These are phyloP conservation scores for Sipha maydis DNA, from an alignment of 2,888 invertebrate species.

Conservation along the genomic window DNA sequence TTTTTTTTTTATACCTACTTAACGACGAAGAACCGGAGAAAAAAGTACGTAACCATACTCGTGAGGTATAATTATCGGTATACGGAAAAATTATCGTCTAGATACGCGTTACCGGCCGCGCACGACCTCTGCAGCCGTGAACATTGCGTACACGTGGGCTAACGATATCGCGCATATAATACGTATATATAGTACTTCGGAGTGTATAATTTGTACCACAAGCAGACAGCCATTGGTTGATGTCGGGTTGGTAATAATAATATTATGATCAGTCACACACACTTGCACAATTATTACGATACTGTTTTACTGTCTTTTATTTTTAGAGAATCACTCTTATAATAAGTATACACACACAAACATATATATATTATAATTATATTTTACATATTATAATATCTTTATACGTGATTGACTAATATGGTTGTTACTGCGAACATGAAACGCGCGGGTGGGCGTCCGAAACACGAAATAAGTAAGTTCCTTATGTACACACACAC, in stretches of 20 bases:
- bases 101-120: not conserved
- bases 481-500: too few species aligned
- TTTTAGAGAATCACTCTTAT: too few species aligned
- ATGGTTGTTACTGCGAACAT: too few species aligned
- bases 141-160: not conserved
- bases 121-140: not conserved
- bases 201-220: constrained; percentile 33
- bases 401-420: not conserved
- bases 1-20: not conserved
- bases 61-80: not conserved
- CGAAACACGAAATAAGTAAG: not conserved
- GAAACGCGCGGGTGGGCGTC: constrained; percentile 15
- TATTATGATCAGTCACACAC: too few species aligned
- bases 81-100: not conserved
- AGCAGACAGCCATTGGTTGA: not conserved
- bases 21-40: not conserved
- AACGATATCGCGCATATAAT: not conserved
- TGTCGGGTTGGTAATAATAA: too few species aligned
- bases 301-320: too few species aligned
- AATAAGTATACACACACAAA: too few species aligned
- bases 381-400: too few species aligned
- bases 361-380: too few species aligned
- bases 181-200: not conserved
- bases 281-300: too few species aligned
- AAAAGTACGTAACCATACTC: not conserved